These are phyloP conservation scores for Harpalus rufipes DNA, from an alignment of 2,888 invertebrate genomes.

Conservation along the genomic window DNA sequence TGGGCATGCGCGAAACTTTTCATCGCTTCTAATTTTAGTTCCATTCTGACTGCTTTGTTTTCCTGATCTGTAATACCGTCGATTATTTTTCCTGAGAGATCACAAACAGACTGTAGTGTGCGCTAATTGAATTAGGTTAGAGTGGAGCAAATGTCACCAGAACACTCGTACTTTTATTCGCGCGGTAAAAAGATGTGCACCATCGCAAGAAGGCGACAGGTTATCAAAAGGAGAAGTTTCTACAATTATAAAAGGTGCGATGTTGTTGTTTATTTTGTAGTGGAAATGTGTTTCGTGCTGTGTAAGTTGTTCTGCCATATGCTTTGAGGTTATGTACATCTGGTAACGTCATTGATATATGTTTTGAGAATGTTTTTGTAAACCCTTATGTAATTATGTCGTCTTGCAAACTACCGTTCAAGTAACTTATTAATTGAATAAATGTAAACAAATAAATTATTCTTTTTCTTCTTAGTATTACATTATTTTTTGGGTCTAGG, in stretches of 20 bases:
- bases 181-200: slow-evolving; percentile 69
- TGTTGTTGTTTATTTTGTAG: slow-evolving; percentile 25
- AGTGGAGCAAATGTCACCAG: slow-evolving; percentile 53
- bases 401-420: too few relatives aligned
- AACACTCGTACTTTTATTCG: slow-evolving; percentile 45
- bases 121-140: slow-evolving; percentile 34
- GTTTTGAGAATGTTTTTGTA: neutral
- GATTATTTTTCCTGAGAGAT: slow-evolving; percentile 49
- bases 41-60: slow-evolving; percentile 34
- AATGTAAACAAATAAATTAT: too few relatives aligned
- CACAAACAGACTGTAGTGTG: slow-evolving; percentile 27
- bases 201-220: slow-evolving; percentile 70
- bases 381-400: neutral
- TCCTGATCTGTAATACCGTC: slow-evolving; percentile 24
- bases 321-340: neutral
- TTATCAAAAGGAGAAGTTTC: slow-evolving; percentile 70
- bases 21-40: slow-evolving; percentile 28
- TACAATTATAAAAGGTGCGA: slow-evolving; percentile 69
- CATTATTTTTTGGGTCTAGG: too few relatives aligned
- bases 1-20: neutral
- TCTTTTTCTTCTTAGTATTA: too few relatives aligned
- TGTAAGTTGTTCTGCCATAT: neutral
- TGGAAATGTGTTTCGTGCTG: neutral
- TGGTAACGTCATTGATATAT: neutral
- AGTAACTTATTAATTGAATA: too few relatives aligned